These are phyloP conservation scores for Nanorana parkeri DNA, from an alignment of 2,113 vertebrate genomes.

Conservation along the genomic window DNA sequence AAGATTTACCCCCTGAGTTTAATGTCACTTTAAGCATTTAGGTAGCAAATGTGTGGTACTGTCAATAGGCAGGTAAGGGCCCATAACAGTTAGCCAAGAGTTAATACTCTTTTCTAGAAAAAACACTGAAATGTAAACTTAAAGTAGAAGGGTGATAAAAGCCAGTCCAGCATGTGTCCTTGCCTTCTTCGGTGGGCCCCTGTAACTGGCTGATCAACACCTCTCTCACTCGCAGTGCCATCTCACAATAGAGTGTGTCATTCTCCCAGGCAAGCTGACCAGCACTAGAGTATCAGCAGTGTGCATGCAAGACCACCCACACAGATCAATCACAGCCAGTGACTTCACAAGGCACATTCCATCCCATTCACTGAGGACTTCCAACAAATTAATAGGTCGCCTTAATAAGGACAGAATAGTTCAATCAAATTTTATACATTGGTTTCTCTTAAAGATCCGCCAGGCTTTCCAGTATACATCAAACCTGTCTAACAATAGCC, in stretches of 20 bases:
- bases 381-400: background rate
- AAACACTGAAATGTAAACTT: background rate
- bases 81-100: background rate
- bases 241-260: conserved; percentile 35
- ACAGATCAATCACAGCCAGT: conserved; percentile 31
- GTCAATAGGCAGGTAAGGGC: too few relatives aligned
- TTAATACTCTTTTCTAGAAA: background rate
- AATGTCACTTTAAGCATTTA: too few relatives aligned
- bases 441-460: background rate
- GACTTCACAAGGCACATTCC: conserved; percentile 29
- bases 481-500: background rate
- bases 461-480: background rate
- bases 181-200: conserved; percentile 12
- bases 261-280: conserved; percentile 33
- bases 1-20: too few relatives aligned
- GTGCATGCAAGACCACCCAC: conserved; percentile 50
- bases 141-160: background rate
- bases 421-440: conserved; percentile 2
- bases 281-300: conserved; percentile 40
- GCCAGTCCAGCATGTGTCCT: conserved; percentile 9
- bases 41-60: too few relatives aligned
- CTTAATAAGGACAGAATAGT: conserved; percentile 6
- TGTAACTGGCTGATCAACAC: conserved; percentile 35
- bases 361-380: conserved; percentile 6
- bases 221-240: conserved; percentile 20